Percentiles rank a stretch among this genome's conserved stretches.
Conservation (phyloP, 1,140 invertebrate genomes). For the Schmidtea mediterranea region DNA sequence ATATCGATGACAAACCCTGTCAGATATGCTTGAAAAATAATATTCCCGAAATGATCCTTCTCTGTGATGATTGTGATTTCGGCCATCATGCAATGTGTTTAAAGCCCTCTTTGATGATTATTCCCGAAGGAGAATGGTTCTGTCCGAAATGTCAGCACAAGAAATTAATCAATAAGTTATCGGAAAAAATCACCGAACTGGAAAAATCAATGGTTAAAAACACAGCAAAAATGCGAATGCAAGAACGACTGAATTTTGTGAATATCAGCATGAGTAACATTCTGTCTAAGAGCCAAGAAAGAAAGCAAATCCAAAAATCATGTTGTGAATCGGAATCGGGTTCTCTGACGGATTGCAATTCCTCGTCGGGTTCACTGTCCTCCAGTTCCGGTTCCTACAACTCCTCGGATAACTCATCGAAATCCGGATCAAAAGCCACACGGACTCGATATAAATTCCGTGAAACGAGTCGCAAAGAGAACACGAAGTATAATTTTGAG, state of each 20-base stretch:
- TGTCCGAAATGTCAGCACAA: slow-evolving; percentile 75
- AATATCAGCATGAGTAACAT: slow-evolving; percentile 5
- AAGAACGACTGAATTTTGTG: slow-evolving; percentile 1
- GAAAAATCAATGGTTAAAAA: not conserved
- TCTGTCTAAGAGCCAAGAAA: not conserved
- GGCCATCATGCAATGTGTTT: slow-evolving; percentile 81
- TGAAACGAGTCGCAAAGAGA: no score
- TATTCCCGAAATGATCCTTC: slow-evolving; percentile 37
- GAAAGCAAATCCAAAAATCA: no score
- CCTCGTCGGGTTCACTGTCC: no score
- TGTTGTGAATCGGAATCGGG: no score
- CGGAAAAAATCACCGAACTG: not conserved
- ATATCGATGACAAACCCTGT: not conserved
- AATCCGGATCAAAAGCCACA: no score
- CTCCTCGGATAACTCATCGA: no score
- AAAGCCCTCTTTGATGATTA: slow-evolving; percentile 55
- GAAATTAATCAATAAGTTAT: slow-evolving; percentile 11
- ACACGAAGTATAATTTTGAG: no score
- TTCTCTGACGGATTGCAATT: no score
- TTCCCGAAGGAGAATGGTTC: slow-evolving; percentile 85
- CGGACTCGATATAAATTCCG: no score
- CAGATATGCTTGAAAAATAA: not conserved
- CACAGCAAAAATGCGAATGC: not conserved
- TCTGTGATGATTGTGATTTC: slow-evolving; percentile 72
- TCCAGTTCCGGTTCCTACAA: no score